Conservation (phyloP, 1,140 invertebrate genomes). For the Alviniconcha marisindica region DNA sequence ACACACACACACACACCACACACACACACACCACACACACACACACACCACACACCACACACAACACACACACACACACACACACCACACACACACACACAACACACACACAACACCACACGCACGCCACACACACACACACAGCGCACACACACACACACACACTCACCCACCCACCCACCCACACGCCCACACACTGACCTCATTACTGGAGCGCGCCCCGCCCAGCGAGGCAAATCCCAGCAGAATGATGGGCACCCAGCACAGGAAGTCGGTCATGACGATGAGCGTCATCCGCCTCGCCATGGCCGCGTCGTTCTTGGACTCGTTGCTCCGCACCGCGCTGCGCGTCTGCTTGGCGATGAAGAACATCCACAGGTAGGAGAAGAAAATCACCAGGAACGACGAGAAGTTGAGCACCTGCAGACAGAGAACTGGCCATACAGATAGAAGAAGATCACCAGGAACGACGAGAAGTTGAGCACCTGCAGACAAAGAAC, state of each 20-base stretch:
- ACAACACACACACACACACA: too few relatives aligned
- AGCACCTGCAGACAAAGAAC: too few relatives aligned
- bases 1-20: too few relatives aligned
- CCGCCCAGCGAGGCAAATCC: slow-evolving; percentile 78
- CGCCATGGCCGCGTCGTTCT: slow-evolving; percentile 78
- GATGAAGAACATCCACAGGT: slow-evolving; percentile 80
- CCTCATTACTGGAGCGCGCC: slow-evolving; percentile 76
- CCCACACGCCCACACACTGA: slow-evolving; percentile 47
- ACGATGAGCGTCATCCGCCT: slow-evolving; percentile 80
- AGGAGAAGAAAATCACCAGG: slow-evolving; percentile 78
- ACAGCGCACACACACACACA: too few relatives aligned
- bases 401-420: slow-evolving; percentile 79
- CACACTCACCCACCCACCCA: too few relatives aligned
- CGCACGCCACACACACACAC: too few relatives aligned
- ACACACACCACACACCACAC: too few relatives aligned
- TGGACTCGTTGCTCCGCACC: slow-evolving; percentile 65
- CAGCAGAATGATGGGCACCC: slow-evolving; percentile 79
- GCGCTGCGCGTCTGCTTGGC: slow-evolving; percentile 78
- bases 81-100: too few relatives aligned
- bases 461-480: too few relatives aligned
- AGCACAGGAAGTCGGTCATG: slow-evolving; percentile 80
- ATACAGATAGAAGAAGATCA: too few relatives aligned
- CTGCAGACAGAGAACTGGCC: slow-evolving; percentile 3
- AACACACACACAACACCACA: too few relatives aligned
- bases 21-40: too few relatives aligned